Conservation (phyloP, 2,797 vertebrate genomes). For the Gymnocypris eckloni region DNA sequence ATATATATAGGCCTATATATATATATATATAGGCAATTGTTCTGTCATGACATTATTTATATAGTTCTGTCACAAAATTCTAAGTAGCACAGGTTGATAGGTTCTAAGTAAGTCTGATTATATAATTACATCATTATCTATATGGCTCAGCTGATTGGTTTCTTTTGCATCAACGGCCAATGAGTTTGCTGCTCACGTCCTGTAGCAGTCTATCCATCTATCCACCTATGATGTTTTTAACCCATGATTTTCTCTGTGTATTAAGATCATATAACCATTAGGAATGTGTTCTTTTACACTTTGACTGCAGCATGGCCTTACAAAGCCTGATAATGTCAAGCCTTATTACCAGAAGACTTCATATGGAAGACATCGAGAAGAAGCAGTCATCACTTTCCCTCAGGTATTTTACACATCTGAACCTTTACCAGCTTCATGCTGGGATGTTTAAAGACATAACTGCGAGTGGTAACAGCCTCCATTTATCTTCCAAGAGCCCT, state of each 20-base stretch:
- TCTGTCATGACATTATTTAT: no score
- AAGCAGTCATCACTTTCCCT: neutral
- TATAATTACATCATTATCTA: no score
- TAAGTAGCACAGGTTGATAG: no score
- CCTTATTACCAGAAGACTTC: neutral
- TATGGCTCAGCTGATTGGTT: no score
- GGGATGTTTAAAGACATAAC: slow-evolving; percentile 24
- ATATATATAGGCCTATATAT: no score
- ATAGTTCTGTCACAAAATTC: no score
- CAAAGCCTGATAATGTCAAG: neutral
- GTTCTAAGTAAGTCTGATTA: no score
- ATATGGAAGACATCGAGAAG: neutral
- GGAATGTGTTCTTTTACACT: neutral
- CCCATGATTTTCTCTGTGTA: neutral
- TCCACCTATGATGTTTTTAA: neutral
- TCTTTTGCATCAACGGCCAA: no score
- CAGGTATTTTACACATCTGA: neutral
- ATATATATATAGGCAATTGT: no score
- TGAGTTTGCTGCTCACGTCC: no score
- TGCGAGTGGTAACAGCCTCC: neutral
- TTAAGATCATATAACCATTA: neutral
- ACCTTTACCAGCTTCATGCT: slow-evolving; percentile 13
- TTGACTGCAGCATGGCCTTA: neutral
- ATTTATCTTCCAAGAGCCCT: slow-evolving; percentile 14
- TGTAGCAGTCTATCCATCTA: no score